These are phyloP conservation scores for Epirrhoe alternata DNA, from an alignment of 2,888 invertebrate genomes.

Conservation along the genomic window DNA sequence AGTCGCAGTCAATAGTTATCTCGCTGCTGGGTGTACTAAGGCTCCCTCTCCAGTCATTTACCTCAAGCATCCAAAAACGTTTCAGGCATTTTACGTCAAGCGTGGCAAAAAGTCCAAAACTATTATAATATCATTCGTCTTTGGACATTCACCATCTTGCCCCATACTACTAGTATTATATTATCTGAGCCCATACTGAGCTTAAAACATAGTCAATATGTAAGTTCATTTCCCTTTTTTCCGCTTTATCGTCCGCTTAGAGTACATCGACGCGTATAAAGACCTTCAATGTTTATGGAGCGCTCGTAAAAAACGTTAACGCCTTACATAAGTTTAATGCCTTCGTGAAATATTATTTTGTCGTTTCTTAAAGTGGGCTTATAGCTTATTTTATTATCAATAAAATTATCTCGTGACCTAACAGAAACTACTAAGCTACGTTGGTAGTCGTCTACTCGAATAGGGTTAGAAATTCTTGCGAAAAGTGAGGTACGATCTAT, in stretches of 20 bases:
- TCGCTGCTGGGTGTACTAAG: too few relatives aligned
- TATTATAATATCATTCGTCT: too few relatives aligned
- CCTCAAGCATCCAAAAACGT: too few relatives aligned
- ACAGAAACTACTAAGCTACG: not conserved
- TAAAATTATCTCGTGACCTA: not conserved
- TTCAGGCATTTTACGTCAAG: too few relatives aligned
- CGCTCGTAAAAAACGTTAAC: constrained; percentile 43
- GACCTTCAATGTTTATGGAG: constrained; percentile 36
- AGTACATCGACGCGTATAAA: constrained; percentile 25
- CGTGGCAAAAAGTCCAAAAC: too few relatives aligned
- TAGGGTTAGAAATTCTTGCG: not conserved
- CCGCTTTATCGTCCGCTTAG: constrained; percentile 20
- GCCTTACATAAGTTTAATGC: constrained; percentile 45
- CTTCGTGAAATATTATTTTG: constrained; percentile 44
- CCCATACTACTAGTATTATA: too few relatives aligned
- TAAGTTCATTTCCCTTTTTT: not conserved
- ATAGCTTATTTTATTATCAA: constrained; percentile 18
- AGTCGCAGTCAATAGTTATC: too few relatives aligned
- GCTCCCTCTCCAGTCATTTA: too few relatives aligned
- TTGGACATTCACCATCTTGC: too few relatives aligned
- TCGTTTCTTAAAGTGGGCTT: constrained; percentile 34
- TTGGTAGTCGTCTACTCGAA: not conserved
- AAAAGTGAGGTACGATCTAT: not conserved
- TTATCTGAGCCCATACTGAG: too few relatives aligned
- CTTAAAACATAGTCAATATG: too few relatives aligned